These are phyloP conservation scores for Paedocypris micromegethes DNA, from an alignment of 2,797 vertebrate genomes.

Conservation along the genomic window DNA sequence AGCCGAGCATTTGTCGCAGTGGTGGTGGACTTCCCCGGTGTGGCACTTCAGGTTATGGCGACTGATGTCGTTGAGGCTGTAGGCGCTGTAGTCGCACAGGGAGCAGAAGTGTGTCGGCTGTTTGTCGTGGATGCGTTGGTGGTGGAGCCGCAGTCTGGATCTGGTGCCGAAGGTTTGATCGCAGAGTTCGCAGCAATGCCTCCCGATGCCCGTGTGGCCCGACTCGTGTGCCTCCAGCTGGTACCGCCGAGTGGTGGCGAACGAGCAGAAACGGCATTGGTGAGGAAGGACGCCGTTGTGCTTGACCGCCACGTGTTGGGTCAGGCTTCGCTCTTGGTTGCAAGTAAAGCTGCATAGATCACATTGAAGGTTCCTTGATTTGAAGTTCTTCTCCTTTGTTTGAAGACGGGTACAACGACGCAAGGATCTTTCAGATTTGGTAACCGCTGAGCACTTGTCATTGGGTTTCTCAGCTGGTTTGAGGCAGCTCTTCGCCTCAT, in stretches of 20 bases:
- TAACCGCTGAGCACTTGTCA: conserved; percentile 70
- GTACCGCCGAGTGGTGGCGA: conserved; percentile 83
- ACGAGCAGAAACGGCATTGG: conserved; percentile 79
- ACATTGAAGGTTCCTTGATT: conserved; percentile 65
- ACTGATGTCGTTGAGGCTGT: conserved; percentile 80
- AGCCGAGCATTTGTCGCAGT: conserved; percentile 77
- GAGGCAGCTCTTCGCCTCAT: conserved; percentile 75
- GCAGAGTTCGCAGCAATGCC: conserved; percentile 77
- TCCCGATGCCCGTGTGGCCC: conserved; percentile 84
- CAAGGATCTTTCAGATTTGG: conserved; percentile 66
- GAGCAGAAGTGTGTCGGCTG: conserved; percentile 82
- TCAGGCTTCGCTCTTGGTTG: conserved; percentile 77
- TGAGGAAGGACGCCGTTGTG: conserved; percentile 78
- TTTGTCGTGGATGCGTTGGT: conserved; percentile 81
- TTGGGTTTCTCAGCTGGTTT: conserved; percentile 70
- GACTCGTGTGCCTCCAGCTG: conserved; percentile 88
- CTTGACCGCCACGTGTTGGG: conserved; percentile 77
- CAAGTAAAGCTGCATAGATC: conserved; percentile 79
- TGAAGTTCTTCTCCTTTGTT: conserved; percentile 43
- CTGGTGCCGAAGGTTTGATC: conserved; percentile 83
- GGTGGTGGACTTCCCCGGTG: conserved; percentile 69
- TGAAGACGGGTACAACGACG: conserved; percentile 68
- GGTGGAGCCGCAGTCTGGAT: conserved; percentile 86
- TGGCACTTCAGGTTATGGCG: conserved; percentile 87
- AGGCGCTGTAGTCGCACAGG: conserved; percentile 85